phyloP scores from a whole-genome alignment of 2,113 vertebrate species.

The Mionectes macconnelli region DNA sequence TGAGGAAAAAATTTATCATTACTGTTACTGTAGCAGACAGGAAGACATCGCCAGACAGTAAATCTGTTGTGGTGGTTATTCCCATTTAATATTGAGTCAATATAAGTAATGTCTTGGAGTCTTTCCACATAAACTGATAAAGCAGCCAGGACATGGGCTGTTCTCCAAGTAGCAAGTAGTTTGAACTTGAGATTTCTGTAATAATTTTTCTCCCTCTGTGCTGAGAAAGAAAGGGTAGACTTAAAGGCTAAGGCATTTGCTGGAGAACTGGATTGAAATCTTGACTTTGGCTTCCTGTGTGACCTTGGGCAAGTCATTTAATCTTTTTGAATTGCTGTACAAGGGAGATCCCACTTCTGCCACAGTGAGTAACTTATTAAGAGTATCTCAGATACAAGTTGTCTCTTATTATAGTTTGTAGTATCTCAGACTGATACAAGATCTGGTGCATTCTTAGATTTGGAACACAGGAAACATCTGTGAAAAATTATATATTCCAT shows the following conservation, averaged over 20 bases:
- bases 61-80: slow-evolving; percentile 58
- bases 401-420: background rate
- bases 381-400: background rate
- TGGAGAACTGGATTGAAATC: background rate
- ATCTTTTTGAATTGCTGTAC: background rate
- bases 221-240: background rate
- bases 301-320: background rate
- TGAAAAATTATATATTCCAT: background rate
- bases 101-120: slow-evolving; percentile 66
- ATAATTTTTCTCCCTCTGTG: background rate
- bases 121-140: slow-evolving; percentile 52
- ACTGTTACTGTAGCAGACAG: background rate
- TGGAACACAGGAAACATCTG: background rate
- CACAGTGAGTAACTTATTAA: background rate
- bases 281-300: background rate
- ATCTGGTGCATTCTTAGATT: background rate
- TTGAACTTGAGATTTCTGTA: slow-evolving; percentile 55
- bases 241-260: background rate
- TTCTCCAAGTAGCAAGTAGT: slow-evolving; percentile 43
- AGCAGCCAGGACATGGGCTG: slow-evolving; percentile 47
- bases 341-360: background rate
- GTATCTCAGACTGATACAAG: background rate
- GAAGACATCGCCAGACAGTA: slow-evolving; percentile 31
- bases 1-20: slow-evolving; percentile 19
- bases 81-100: slow-evolving; percentile 66